Evolutionary conservation across 1,140 invertebrate genomes (phyloP).

Genomic region (Drosophila ohnishii): DNA sequence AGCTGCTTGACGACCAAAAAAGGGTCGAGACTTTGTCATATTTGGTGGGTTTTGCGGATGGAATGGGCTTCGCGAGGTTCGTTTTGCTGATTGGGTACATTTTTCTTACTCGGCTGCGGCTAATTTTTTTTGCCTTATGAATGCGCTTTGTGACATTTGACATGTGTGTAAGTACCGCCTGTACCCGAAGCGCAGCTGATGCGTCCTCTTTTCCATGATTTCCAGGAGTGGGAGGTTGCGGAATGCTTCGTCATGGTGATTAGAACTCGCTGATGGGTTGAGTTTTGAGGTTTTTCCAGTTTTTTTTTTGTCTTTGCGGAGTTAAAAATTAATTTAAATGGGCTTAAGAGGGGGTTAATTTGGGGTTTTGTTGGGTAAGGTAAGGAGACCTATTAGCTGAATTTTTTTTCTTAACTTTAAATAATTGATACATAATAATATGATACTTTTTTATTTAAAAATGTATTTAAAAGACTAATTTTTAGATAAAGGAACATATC

Average conservation of each 20-base stretch:
- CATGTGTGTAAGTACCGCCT: conserved; percentile 53
- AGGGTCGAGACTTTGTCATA: conserved; percentile 38
- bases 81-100: conserved; percentile 65
- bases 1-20: conserved; percentile 78
- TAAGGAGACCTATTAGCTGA: too few relatives aligned
- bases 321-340: conserved; percentile 56
- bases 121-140: conserved; percentile 65
- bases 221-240: neutral
- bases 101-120: conserved; percentile 59
- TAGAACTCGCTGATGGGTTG: conserved; percentile 9
- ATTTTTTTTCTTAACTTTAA: neutral
- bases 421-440: neutral
- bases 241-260: conserved; percentile 66
- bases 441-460: rapidly evolving
- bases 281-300: neutral
- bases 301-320: neutral
- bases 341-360: neutral
- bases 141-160: conserved; percentile 76
- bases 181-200: conserved; percentile 49
- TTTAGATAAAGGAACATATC: neutral
- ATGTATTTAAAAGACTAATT: neutral
- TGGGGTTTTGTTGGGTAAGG: too few relatives aligned
- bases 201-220: conserved; percentile 9
- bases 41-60: conserved; percentile 14
- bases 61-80: conserved; percentile 8